These are phyloP conservation scores for Luffia ferchaultella DNA, from an alignment of 2,888 invertebrate species.

Conservation along the genomic window DNA sequence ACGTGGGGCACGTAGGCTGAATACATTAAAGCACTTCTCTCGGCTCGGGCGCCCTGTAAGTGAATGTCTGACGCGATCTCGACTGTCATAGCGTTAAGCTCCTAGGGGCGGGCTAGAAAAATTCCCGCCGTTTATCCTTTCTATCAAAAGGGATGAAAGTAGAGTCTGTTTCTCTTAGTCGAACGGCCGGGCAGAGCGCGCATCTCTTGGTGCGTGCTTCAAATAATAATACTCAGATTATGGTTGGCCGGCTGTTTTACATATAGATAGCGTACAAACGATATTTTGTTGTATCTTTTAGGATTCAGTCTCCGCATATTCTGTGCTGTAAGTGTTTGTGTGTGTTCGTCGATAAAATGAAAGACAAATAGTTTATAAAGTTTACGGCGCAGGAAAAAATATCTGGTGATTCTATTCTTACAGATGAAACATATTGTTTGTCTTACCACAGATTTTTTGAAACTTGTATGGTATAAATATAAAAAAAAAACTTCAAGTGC, in stretches of 20 bases:
- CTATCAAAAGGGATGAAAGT: slow-evolving; percentile 32
- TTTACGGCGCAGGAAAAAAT: no score
- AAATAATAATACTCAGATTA: background rate
- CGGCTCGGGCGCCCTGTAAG: background rate
- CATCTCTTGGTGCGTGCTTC: background rate
- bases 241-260: background rate
- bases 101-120: slow-evolving; percentile 26
- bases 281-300: no score
- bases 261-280: background rate
- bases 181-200: slow-evolving; percentile 14
- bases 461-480: no score
- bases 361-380: no score
- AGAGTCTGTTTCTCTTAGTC: slow-evolving; percentile 27
- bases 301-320: no score
- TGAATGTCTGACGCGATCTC: slow-evolving; percentile 1
- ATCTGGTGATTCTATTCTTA: no score
- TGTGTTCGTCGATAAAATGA: no score
- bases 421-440: no score
- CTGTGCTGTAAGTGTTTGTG: no score
- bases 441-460: no score
- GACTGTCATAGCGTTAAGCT: slow-evolving; percentile 11
- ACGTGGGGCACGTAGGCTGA: background rate
- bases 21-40: background rate
- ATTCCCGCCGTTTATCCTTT: slow-evolving; percentile 25
- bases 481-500: no score